phyloP scores from a whole-genome alignment of 2,113 vertebrate species.

The Dendropsophus ebraccatus region DNA sequence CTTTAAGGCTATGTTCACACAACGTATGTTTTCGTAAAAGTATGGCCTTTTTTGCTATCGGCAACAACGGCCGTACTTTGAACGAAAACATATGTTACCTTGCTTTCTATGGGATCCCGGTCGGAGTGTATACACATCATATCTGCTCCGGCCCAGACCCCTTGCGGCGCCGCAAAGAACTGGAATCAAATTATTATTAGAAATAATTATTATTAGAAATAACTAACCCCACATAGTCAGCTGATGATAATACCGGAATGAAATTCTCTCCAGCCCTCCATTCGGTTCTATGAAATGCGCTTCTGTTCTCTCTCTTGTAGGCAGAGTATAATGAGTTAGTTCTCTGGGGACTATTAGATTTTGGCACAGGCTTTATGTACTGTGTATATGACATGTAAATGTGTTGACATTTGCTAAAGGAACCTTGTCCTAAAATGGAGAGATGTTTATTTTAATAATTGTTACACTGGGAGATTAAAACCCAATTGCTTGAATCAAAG shows the following conservation, averaged over 20 bases:
- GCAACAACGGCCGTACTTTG: too few relatives aligned
- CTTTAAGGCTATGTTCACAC: too few relatives aligned
- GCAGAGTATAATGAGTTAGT: constrained; percentile 41
- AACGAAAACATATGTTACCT: too few relatives aligned
- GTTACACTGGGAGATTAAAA: constrained; percentile 56
- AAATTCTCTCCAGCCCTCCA: not conserved
- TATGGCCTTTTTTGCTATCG: too few relatives aligned
- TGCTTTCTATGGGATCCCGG: too few relatives aligned
- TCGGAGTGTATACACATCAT: too few relatives aligned
- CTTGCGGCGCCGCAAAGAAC: too few relatives aligned
- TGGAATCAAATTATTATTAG: not conserved
- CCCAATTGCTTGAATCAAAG: constrained; percentile 50
- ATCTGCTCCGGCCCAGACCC: too few relatives aligned
- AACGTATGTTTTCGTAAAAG: too few relatives aligned
- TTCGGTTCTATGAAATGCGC: constrained; percentile 14
- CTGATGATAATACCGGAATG: not conserved
- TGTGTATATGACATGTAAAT: constrained; percentile 53
- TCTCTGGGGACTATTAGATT: constrained; percentile 44
- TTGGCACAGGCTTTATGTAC: constrained; percentile 50
- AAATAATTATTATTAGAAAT: not conserved
- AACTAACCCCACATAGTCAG: not conserved
- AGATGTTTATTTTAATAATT: constrained; percentile 56
- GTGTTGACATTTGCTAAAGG: constrained; percentile 54
- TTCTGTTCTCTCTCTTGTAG: constrained; percentile 26
- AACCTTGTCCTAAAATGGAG: constrained; percentile 48